These are phyloP conservation scores for Xiphorhynchus elegans DNA, from an alignment of 2,113 vertebrate genomes.

Conservation along the genomic window DNA sequence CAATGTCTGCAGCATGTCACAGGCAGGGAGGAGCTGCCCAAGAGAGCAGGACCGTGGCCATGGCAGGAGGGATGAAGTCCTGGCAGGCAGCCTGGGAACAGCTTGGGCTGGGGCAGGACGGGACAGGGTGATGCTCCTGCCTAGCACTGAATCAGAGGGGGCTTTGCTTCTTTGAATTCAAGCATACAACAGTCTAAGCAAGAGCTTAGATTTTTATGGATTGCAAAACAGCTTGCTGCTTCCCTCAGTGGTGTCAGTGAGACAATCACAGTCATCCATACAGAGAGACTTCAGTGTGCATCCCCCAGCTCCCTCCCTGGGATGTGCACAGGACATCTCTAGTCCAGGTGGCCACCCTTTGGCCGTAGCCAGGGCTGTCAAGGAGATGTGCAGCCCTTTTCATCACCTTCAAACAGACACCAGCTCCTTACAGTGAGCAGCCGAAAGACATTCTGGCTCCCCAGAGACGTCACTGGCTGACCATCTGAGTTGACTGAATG, in stretches of 20 bases:
- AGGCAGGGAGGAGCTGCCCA: neutral
- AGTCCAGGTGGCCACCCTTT: accelerated
- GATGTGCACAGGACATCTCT: accelerated
- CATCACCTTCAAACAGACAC: neutral
- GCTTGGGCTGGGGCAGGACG: neutral
- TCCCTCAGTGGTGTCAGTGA: neutral
- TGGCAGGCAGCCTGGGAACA: neutral
- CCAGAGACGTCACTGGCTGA: neutral
- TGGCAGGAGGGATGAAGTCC: neutral
- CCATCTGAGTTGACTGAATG: neutral
- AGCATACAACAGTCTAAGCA: neutral
- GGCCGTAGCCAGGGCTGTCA: neutral
- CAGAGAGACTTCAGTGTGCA: neutral
- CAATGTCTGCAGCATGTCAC: accelerated
- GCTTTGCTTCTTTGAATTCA: neutral
- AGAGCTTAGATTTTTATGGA: neutral
- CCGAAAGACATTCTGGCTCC: neutral
- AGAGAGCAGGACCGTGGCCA: neutral
- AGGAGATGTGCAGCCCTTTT: neutral
- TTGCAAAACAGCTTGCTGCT: neutral
- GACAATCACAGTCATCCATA: neutral
- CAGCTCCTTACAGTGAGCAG: neutral
- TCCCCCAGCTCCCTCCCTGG: neutral
- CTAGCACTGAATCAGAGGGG: neutral
- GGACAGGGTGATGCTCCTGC: neutral